Base-by-base conservation (phyloP, 1,140 invertebrate species). In the Cotesia chilonis region DNA sequence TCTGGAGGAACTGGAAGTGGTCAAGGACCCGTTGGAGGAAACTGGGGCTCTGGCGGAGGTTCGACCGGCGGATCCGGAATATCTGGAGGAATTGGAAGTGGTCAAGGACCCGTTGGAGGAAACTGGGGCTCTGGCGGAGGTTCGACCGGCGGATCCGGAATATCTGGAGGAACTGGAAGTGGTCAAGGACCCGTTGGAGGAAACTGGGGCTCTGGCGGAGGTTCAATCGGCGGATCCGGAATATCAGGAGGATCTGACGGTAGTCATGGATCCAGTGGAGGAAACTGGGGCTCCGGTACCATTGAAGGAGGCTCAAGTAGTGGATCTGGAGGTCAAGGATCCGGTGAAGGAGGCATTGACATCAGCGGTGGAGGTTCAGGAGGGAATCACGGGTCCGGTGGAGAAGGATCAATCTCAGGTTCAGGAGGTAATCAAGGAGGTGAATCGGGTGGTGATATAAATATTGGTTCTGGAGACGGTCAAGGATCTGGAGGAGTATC, bases 351-450 rank as follows among this genome's bases (percentile, higher is more conserved):
- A 61, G 20, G 20, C 60, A 28, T 20, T 3, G 60, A 28, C 28
- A 28, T 28, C 1, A 28, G 60, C 4, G 35, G 28, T 61, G 4
- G 12, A 61, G 3, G 9, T 41, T 14, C 66, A 9, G 55, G 68
- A 3, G 54, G 4, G 28, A 57, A 1, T n/a, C 67, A 38, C n/a
- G 17, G 0, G 36, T 2, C 66, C 6, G 47, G 54, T 6, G 57
- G 68, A n/a, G 14, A 54, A 20, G 59, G 20, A 12, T n/a, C 28
- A 59, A 69, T 36, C 41, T 54, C 54, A 12, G 63, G 63, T 14
- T 37, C 36, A 65, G 37, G 7, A 38, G 4, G 36, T 36, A 14
- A 12, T 20, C 35, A 35, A 47, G 67, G 67, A 51, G 28, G 28
- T 28, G 28, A 3, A 28, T 28, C 28, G 1, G 28, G 28, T 28